Percentiles rank a stretch among this genome's conserved stretches.
phyloP scores from a whole-genome alignment of 2,888 invertebrate genomes.

The Ephialtes manifestator region DNA sequence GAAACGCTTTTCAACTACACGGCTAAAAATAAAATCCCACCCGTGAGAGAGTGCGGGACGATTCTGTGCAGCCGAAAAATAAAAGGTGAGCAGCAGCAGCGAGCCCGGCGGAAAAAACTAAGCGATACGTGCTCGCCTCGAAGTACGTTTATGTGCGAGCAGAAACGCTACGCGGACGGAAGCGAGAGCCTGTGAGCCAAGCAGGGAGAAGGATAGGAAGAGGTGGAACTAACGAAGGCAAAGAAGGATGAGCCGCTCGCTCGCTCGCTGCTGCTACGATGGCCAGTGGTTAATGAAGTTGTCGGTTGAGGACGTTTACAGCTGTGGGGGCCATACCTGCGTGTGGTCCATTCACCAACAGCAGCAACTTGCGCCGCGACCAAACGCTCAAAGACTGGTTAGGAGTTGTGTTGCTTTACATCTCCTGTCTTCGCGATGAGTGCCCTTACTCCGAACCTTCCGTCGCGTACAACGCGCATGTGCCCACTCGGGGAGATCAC shows the following conservation, averaged over 20 bases:
- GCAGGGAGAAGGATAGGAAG: neutral
- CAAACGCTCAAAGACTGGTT: constrained; percentile 80
- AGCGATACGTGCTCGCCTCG: constrained; percentile 52
- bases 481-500: neutral
- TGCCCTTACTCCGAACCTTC: neutral
- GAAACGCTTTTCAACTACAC: constrained; percentile 77
- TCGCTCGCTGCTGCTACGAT: constrained; percentile 69
- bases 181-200: constrained; percentile 6
- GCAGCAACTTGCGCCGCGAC: constrained; percentile 62
- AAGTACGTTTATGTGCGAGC: constrained; percentile 31
- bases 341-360: constrained; percentile 84
- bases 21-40: constrained; percentile 85
- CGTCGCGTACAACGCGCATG: neutral
- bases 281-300: constrained; percentile 84
- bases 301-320: constrained; percentile 85
- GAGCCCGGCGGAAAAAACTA: constrained; percentile 52
- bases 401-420: constrained; percentile 80
- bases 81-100: constrained; percentile 56
- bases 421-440: constrained; percentile 67
- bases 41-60: constrained; percentile 84
- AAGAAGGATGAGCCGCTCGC: constrained; percentile 66
- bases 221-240: constrained; percentile 41
- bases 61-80: constrained; percentile 80
- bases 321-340: constrained; percentile 83
- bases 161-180: constrained; percentile 26